phyloP scores from a whole-genome alignment of 30 jellyfish, hydroid and myxozoan genomes.

The Hydra vulgaris region DNA sequence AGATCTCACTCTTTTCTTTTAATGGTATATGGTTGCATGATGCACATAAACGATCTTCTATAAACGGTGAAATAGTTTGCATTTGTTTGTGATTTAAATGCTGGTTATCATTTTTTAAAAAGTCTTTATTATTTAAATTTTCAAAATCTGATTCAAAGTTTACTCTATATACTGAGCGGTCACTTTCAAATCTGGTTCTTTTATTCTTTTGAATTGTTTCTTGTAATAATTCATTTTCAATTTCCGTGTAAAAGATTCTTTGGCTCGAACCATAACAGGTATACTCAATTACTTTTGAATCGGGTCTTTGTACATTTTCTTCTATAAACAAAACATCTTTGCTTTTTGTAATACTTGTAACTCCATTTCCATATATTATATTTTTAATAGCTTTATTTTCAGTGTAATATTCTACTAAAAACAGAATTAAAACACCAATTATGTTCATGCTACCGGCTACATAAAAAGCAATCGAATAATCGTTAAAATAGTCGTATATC shows the following conservation, averaged over 20 bases:
- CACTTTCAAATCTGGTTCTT: not conserved
- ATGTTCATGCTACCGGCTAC: constrained; percentile 95
- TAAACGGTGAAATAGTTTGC: not conserved
- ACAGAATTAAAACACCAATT: constrained; percentile 78
- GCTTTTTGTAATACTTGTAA: not conserved
- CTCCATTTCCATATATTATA: not conserved
- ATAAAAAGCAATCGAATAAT: constrained; percentile 71
- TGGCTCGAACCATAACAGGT: constrained; percentile 20
- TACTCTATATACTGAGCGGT: not conserved
- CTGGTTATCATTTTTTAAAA: not conserved
- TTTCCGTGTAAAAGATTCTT: constrained; percentile 4
- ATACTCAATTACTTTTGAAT: constrained; percentile 10
- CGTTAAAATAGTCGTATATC: constrained; percentile 65
- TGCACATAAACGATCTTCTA: not conserved
- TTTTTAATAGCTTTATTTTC: not conserved
- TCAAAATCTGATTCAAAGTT: not conserved
- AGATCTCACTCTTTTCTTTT: not conserved
- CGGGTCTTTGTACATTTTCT: constrained; percentile 9
- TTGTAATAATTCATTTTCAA: not conserved
- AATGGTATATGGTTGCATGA: not conserved
- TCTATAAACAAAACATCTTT: constrained; percentile 2
- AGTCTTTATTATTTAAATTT: not conserved
- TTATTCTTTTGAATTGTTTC: not conserved
- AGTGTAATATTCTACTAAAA: constrained; percentile 38
- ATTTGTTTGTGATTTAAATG: not conserved